Evolutionary conservation across 2,113 vertebrate species (phyloP).

Genomic region (Neofelis nebulosa): DNA sequence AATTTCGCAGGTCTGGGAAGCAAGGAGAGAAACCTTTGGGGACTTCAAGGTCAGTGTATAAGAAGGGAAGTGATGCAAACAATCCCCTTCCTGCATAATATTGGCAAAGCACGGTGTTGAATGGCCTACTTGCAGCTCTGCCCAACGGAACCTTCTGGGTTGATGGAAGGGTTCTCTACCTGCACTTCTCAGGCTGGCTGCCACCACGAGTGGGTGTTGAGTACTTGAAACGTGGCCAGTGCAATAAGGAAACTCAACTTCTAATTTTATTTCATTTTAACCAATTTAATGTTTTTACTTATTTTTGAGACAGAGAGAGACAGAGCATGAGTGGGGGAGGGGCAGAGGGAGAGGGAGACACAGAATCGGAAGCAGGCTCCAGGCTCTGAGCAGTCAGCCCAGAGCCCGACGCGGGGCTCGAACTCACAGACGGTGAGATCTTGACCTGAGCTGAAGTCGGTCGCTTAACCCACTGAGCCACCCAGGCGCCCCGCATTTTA

Average conservation of each 20-base stretch:
- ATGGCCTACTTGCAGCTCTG: rapidly evolving
- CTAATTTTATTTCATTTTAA: not conserved
- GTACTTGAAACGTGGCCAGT: not conserved
- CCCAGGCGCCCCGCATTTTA: not conserved
- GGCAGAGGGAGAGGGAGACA: no score
- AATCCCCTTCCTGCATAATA: rapidly evolving
- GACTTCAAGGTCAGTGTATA: rapidly evolving
- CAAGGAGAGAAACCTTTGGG: rapidly evolving
- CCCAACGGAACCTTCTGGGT: rapidly evolving
- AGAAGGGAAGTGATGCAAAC: not conserved
- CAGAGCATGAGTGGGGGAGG: no score
- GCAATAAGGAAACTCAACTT: not conserved
- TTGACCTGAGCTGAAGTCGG: no score
- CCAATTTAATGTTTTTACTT: not conserved
- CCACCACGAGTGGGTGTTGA: not conserved
- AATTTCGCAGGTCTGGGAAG: rapidly evolving
- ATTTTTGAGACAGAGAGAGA: no score
- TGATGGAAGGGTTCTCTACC: not conserved
- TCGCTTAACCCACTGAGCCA: no score
- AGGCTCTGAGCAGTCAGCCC: no score
- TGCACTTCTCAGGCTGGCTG: not conserved
- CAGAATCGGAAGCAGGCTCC: no score
- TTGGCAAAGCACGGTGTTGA: rapidly evolving
- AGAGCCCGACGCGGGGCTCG: no score
- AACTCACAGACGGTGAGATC: no score